Base-by-base conservation (phyloP, 2,797 vertebrate genomes). In the Sus cebifrons region DNA sequence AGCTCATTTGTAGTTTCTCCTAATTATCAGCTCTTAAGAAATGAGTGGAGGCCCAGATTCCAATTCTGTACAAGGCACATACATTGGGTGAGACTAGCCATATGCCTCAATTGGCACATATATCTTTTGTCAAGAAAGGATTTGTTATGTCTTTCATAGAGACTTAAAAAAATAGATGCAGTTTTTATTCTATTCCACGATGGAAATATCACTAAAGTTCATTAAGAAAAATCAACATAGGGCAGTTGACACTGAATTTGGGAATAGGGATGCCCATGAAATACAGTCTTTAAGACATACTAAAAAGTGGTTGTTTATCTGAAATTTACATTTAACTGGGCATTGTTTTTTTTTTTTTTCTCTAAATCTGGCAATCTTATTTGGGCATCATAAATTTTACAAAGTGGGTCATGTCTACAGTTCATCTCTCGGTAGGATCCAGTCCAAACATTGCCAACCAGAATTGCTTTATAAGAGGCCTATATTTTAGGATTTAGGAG, bases 11-110 rank as follows among this genome's bases (percentile, higher is more conserved):
- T 96, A 60, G 87, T 94, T 97, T 94, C 88, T 92, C 74, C 91
- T 95, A 97, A 97, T 97, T 98, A 98, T 97, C 95, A 94, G 91
- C 88, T 97, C 83, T 86, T 91, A 92, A 97, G 83, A 97, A 97
- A 89, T 84, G 96, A 96, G 89, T 97, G 75, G 96, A 96, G 79
- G 86, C 88, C 93, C 96, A 94, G 96, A 96, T 98, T 97, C 96
- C 91, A 97, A 91, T 94, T 96, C 95, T 25, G 94, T 88, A 83
- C 64, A 83, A 96, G 29, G 70, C 96, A 95, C 94, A 93, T 95
- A 96, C 82, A 97, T 95, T 81, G 96, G 97, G 86, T 97, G 92
- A 97, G 96, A 95, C 96, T 95, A 94, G 92, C 96, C 96, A 97
- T 97, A 97, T 97, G 96, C 94, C 94, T 97, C 86, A 92, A 68